phyloP scores from a whole-genome alignment of 2,888 invertebrate genomes.

The Dryobotodes eremita region DNA sequence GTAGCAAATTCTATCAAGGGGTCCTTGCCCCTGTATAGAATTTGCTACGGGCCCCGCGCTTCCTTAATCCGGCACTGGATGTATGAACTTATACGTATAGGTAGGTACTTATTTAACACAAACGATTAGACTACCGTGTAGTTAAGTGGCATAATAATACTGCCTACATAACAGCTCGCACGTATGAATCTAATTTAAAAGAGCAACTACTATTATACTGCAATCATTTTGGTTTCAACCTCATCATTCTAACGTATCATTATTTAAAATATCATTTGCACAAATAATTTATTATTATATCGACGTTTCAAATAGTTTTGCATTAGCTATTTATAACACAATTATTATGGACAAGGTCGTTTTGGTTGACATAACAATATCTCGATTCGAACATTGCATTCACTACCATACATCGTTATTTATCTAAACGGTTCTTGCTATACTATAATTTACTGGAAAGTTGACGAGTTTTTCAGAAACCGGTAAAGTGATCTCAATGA shows the following conservation, averaged over 20 bases:
- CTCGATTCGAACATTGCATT: slow-evolving; percentile 30
- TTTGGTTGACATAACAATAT: slow-evolving; percentile 21
- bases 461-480: background rate
- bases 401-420: slow-evolving; percentile 11
- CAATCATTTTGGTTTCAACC: background rate
- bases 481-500: background rate
- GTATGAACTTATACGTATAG: background rate
- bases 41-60: too few species aligned
- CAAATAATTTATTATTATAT: slow-evolving; percentile 35
- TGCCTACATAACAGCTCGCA: background rate
- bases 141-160: background rate
- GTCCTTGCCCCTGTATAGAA: too few species aligned
- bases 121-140: background rate
- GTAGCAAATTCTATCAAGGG: too few species aligned
- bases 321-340: slow-evolving; percentile 21
- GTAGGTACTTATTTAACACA: background rate
- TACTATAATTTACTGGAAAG: background rate
- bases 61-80: too few species aligned
- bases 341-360: slow-evolving; percentile 40
- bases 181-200: slow-evolving; percentile 4
- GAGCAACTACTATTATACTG: too few species aligned
- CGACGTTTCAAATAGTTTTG: slow-evolving; percentile 28
- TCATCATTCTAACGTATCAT: slow-evolving; percentile 1
- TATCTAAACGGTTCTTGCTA: slow-evolving; percentile 8
- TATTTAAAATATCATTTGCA: slow-evolving; percentile 19